A percentile compares a stretch with the other conserved stretches of the same genome.
Evolutionary conservation across 2,113 vertebrate species (phyloP).

Genomic region (Raja brachyura): DNA sequence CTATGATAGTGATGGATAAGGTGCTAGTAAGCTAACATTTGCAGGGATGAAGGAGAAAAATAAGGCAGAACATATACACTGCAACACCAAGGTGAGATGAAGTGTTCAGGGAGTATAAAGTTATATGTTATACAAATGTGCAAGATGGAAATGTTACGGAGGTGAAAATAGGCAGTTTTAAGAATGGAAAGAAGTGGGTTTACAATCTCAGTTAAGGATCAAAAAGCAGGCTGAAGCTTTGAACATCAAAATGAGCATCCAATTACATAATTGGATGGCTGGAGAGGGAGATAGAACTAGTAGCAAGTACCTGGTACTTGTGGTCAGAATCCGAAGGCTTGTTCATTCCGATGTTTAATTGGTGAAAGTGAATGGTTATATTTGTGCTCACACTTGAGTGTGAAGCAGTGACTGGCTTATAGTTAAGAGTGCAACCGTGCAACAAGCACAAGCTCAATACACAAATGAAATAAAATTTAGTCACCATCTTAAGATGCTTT

Average conservation of each 20-base stretch:
- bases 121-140: not conserved
- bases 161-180: not conserved
- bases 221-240: not conserved
- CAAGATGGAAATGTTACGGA: not conserved
- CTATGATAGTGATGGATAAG: not conserved
- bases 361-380: not conserved
- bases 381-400: not conserved
- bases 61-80: not conserved
- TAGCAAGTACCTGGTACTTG: not conserved
- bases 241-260: not conserved
- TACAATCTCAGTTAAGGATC: not conserved
- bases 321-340: not conserved
- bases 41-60: not conserved
- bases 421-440: not conserved
- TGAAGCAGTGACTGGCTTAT: not conserved
- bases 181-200: not conserved
- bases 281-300: not conserved
- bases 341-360: not conserved
- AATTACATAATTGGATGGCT: not conserved
- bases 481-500: not conserved
- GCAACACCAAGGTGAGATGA: not conserved
- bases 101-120: not conserved
- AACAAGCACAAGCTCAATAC: not conserved
- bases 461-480: not conserved
- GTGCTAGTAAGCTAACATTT: not conserved